Evolutionary conservation across 2,888 invertebrate genomes (phyloP).

Genomic region (Tenodera sinensis): DNA sequence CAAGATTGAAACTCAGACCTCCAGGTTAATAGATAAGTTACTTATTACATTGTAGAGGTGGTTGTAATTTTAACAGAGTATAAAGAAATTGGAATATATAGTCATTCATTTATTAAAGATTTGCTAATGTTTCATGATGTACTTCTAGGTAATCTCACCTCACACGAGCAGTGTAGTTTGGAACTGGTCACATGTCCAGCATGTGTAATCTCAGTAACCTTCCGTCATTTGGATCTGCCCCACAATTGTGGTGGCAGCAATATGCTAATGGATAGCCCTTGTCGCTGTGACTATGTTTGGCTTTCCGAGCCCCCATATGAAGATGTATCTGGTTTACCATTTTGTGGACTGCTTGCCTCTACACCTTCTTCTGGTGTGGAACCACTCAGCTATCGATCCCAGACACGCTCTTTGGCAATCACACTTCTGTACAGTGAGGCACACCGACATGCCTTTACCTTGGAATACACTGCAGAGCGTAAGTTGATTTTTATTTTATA

Average conservation of each 20-base stretch:
- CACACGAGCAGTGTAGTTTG: conserved; percentile 56
- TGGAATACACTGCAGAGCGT: conserved; percentile 63
- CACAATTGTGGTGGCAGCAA: conserved; percentile 44
- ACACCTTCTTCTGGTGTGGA: conserved; percentile 36
- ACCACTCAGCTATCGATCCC: conserved; percentile 53
- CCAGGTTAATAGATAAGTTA: no score
- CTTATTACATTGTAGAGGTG: no score
- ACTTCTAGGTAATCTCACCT: not conserved
- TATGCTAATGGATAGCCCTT: conserved; percentile 40
- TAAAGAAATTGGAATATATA: no score
- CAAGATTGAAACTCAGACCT: no score
- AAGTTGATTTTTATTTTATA: conserved; percentile 38
- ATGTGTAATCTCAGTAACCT: conserved; percentile 56
- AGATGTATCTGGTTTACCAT: conserved; percentile 56
- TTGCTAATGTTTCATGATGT: not conserved
- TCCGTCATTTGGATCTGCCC: conserved; percentile 47
- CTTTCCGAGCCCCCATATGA: conserved; percentile 63
- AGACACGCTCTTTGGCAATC: conserved; percentile 57
- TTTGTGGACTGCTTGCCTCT: conserved; percentile 50
- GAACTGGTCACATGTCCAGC: conserved; percentile 69
- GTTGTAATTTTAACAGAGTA: no score
- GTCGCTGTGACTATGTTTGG: conserved; percentile 60
- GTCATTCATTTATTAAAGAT: no score
- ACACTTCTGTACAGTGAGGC: conserved; percentile 56
- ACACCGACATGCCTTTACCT: conserved; percentile 58